Evolutionary conservation across 1,140 invertebrate species (phyloP).

Genomic region (Drosophila lowei): DNA sequence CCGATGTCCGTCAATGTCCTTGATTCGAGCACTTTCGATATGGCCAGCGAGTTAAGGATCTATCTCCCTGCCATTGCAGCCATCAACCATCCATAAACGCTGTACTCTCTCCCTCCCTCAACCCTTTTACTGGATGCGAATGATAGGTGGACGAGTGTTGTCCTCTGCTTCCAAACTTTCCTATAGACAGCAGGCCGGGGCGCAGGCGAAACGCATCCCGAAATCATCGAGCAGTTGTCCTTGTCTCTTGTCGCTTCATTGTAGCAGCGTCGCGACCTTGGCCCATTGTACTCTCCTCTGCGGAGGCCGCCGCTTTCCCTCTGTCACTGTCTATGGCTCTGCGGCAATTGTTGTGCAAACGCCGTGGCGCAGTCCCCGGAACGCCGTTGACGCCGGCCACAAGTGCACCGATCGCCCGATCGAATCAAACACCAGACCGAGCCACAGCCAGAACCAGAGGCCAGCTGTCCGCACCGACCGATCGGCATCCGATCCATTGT

Average conservation of each 20-base stretch:
- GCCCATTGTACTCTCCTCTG: slow-evolving; percentile 39
- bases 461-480: too few species aligned
- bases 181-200: neutral
- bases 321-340: neutral
- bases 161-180: neutral
- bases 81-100: too few species aligned
- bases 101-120: neutral
- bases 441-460: too few species aligned
- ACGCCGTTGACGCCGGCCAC: slow-evolving; percentile 62
- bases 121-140: slow-evolving; percentile 17
- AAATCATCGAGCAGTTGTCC: slow-evolving; percentile 15
- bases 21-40: slow-evolving; percentile 39
- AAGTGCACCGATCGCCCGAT: slow-evolving; percentile 23
- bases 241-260: neutral
- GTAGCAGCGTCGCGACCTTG: slow-evolving; percentile 21
- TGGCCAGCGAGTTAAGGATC: slow-evolving; percentile 36
- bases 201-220: too few species aligned
- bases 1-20: neutral
- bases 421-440: too few species aligned
- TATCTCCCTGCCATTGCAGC: neutral
- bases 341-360: slow-evolving; percentile 59
- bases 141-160: neutral
- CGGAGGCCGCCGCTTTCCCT: slow-evolving; percentile 2
- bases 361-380: slow-evolving; percentile 59
- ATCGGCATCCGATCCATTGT: too few species aligned